phyloP scores from a whole-genome alignment of 2,113 vertebrate genomes.

The Origma solitaria region DNA sequence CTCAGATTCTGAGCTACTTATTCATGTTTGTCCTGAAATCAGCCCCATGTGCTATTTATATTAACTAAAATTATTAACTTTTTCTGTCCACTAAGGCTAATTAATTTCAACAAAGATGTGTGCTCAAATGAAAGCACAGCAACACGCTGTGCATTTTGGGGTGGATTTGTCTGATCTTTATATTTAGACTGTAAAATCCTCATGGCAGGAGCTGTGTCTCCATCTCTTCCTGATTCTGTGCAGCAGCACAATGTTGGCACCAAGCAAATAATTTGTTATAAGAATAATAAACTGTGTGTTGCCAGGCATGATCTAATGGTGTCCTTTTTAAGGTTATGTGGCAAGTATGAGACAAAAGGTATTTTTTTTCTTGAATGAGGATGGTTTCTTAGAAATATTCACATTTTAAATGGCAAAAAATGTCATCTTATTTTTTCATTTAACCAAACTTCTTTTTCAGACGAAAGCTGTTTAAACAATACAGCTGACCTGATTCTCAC shows the following conservation, averaged over 20 bases:
- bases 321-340: background rate
- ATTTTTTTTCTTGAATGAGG: background rate
- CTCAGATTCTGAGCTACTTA: background rate
- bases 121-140: background rate
- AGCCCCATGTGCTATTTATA: background rate
- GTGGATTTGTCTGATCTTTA: background rate
- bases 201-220: background rate
- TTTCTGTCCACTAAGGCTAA: background rate
- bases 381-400: constrained; percentile 14
- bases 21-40: background rate
- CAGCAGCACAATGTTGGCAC: background rate
- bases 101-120: background rate
- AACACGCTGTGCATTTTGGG: background rate
- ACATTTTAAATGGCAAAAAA: constrained; percentile 5
- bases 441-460: constrained; percentile 12
- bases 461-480: constrained; percentile 46
- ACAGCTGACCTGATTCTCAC: constrained; percentile 40
- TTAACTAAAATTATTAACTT: background rate
- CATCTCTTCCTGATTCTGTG: background rate
- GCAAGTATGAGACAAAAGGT: background rate
- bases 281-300: background rate
- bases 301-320: background rate
- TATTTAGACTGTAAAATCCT: background rate
- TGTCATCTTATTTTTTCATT: background rate
- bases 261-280: background rate